Evolutionary conservation across 2,797 vertebrate species (phyloP).

Genomic region (Mallotus villosus): DNA sequence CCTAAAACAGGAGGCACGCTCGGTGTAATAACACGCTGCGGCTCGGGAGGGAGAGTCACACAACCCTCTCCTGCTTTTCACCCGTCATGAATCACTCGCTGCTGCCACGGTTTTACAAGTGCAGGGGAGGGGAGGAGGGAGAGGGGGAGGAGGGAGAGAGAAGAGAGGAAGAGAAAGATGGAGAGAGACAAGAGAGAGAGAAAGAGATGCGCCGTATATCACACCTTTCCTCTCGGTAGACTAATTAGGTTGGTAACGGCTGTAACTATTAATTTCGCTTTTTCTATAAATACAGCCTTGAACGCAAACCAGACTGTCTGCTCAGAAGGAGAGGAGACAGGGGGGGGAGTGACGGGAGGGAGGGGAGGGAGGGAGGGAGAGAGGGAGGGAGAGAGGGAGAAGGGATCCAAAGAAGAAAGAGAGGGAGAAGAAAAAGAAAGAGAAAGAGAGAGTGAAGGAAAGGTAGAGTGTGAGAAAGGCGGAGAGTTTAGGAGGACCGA

Average conservation of each 20-base stretch:
- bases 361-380: not conserved
- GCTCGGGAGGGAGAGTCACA: not conserved
- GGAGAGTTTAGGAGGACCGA: not conserved
- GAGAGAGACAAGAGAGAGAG: not conserved
- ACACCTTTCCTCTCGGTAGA: conserved; percentile 3
- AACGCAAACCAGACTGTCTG: not conserved
- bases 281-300: conserved; percentile 5
- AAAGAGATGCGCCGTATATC: not conserved
- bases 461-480: not conserved
- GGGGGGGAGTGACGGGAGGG: not conserved
- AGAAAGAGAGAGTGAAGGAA: not conserved
- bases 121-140: not conserved
- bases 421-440: not conserved
- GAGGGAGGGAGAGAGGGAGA: not conserved
- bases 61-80: conserved; percentile 20
- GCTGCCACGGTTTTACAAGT: conserved; percentile 27
- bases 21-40: not conserved
- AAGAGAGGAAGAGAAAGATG: not conserved
- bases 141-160: conserved; percentile 10
- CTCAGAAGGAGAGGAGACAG: not conserved
- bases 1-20: conserved; percentile 15
- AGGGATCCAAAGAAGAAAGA: not conserved
- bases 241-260: conserved; percentile 14
- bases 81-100: conserved; percentile 26
- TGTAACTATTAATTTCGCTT: conserved; percentile 17